Conservation (phyloP, 2,797 vertebrate species). For the Otolemur crassicaudatus region DNA sequence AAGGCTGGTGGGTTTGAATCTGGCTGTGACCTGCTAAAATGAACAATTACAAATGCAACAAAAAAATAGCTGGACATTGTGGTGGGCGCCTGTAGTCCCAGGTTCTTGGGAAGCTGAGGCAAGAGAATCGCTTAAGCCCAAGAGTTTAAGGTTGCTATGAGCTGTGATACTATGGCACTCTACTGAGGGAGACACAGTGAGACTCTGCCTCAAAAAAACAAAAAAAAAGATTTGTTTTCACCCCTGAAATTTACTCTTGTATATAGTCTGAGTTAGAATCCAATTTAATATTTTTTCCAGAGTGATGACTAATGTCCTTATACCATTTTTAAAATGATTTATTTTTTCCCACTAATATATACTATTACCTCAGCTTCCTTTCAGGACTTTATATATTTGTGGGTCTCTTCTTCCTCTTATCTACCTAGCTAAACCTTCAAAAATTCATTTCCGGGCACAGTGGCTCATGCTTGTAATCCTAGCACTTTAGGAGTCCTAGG, state of each 20-base stretch:
- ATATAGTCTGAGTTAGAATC: neutral
- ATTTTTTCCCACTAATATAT: neutral
- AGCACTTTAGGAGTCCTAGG: neutral
- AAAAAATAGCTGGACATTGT: too few species aligned
- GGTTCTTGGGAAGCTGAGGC: too few species aligned
- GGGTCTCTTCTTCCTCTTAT: neutral
- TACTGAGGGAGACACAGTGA: too few species aligned
- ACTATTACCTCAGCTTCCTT: constrained; percentile 12
- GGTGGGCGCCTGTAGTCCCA: too few species aligned
- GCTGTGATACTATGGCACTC: too few species aligned
- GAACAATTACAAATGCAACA: too few species aligned
- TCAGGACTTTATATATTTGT: neutral
- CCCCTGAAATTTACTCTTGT: neutral
- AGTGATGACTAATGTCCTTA: neutral
- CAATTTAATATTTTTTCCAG: neutral
- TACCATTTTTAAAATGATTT: neutral
- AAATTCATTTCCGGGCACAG: neutral
- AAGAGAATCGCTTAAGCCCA: too few species aligned
- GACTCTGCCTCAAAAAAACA: too few species aligned
- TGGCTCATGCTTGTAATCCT: neutral
- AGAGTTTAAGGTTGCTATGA: too few species aligned
- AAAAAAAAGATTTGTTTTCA: too few species aligned
- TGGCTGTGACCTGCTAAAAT: too few species aligned
- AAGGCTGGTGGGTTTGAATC: too few species aligned
- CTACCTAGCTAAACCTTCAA: neutral